Evolutionary conservation across 2,888 invertebrate species (phyloP), one percentile per base, ranked within the genome.

Genomic region (Corbicula japonica): DNA sequence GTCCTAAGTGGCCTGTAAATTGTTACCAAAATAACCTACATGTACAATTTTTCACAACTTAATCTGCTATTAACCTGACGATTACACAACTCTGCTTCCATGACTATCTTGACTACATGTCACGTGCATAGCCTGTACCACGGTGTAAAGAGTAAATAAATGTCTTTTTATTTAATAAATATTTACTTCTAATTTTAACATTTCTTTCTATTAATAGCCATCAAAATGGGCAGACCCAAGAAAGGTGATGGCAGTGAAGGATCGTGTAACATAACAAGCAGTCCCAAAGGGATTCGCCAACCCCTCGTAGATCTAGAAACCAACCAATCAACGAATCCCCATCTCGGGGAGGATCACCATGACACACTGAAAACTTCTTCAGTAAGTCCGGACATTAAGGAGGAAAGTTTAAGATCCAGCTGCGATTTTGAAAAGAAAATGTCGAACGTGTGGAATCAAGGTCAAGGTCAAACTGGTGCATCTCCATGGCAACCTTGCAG

Each of bases 211-310:
- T 69, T 78, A 80, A 18, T 81, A 90, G 90, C 90, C 32, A 90
- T 90, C 76, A 90, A 90, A 58, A 90, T 90, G 90, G 90, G 90
- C 28, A 79, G 90, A 38, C 90, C 90, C n/a, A 90, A 88, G 82
- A 90, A 90, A 75, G 83, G 83, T 8, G 86, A 86, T 30, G 84
- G 82, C 46, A 73, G 66, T 72, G 87, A 85, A n/a, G 54, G 28
- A 28, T 56, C 15, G 26, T 56, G 60, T 46, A 54, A 54, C 34
- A 66, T 73, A 61, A 60, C 75, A 52, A 70, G 56, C 62, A 75
- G 68, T 75, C 83, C 56, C 23, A 83, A 76, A 70, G 28, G 54
- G 34, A 41, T 58, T 28, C 71, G 72, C 50, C 72, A 62, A 41
- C 63, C 72, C n/a, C 63, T 75, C 58, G 48, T 62, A 58, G 75